A percentile compares a stretch with the other conserved stretches of the same genome.
phyloP scores from a whole-genome alignment of 2,113 vertebrate genomes.

The Scomber scombrus region DNA sequence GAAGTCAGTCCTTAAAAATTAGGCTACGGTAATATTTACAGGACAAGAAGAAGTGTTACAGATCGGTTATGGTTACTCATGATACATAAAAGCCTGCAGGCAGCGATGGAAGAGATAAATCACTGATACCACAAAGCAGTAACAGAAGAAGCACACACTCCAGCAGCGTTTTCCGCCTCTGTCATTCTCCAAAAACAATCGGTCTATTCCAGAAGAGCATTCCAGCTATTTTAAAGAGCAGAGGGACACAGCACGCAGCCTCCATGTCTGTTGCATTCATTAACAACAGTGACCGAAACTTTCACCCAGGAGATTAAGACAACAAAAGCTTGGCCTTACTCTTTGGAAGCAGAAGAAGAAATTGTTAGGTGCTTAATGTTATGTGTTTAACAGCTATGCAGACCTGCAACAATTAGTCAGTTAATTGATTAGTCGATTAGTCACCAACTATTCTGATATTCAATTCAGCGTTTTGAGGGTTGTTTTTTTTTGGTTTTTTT shows the following conservation, averaged over 20 bases:
- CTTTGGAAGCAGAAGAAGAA: too few species aligned
- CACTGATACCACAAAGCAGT: neutral
- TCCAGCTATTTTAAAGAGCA: constrained; percentile 68
- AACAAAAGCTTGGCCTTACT: neutral
- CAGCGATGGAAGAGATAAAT: constrained; percentile 5
- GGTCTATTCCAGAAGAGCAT: constrained; percentile 63
- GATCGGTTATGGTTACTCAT: neutral
- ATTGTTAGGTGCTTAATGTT: too few species aligned
- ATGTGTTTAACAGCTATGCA: too few species aligned
- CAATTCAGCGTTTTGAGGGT: too few species aligned
- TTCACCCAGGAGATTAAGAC: neutral
- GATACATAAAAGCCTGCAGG: neutral
- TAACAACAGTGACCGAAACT: constrained; percentile 22
- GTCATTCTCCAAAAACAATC: constrained; percentile 39
- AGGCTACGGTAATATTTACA: neutral
- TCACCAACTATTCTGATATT: too few species aligned
- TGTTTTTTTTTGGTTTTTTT: too few species aligned
- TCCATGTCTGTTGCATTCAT: constrained; percentile 43
- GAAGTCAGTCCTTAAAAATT: neutral
- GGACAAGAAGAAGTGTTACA: neutral
- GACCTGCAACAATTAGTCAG: too few species aligned
- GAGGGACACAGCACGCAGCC: constrained; percentile 5
- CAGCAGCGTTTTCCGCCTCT: constrained; percentile 2
- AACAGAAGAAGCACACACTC: neutral
- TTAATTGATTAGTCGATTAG: too few species aligned